Conservation (phyloP, 2,113 vertebrate genomes). For the Philantomba maxwellii region DNA sequence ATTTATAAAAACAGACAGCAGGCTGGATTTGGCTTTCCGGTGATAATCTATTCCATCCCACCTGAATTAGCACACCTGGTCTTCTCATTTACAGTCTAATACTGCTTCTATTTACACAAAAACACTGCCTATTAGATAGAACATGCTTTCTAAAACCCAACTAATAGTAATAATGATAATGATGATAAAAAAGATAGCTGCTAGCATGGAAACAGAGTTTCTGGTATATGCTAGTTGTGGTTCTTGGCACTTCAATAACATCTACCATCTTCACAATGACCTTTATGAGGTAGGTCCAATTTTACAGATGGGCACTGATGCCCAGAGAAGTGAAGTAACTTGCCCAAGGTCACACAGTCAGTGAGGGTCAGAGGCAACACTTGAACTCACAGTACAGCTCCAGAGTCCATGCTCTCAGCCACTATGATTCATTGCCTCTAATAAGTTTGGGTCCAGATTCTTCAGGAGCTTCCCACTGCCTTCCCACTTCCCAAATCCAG, state of each 20-base stretch:
- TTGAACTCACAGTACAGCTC: not conserved
- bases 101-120: not conserved
- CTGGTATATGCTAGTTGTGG: too few relatives aligned
- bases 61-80: not conserved
- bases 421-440: not conserved
- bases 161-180: not conserved
- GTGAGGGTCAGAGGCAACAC: not conserved
- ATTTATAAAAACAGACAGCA: not conserved
- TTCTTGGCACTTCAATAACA: not conserved
- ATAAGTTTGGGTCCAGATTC: not conserved
- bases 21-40: not conserved
- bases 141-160: not conserved
- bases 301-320: not conserved
- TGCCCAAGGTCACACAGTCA: not conserved
- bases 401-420: not conserved
- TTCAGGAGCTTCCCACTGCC: not conserved
- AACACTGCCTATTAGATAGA: not conserved
- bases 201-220: not conserved
- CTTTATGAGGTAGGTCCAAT: not conserved
- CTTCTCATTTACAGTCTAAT: not conserved
- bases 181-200: not conserved
- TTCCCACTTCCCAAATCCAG: too few relatives aligned
- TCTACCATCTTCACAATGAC: not conserved
- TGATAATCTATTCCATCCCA: not conserved
- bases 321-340: not conserved